Base-by-base conservation (phyloP, 1,140 invertebrate genomes). In the Drosophila orena region DNA sequence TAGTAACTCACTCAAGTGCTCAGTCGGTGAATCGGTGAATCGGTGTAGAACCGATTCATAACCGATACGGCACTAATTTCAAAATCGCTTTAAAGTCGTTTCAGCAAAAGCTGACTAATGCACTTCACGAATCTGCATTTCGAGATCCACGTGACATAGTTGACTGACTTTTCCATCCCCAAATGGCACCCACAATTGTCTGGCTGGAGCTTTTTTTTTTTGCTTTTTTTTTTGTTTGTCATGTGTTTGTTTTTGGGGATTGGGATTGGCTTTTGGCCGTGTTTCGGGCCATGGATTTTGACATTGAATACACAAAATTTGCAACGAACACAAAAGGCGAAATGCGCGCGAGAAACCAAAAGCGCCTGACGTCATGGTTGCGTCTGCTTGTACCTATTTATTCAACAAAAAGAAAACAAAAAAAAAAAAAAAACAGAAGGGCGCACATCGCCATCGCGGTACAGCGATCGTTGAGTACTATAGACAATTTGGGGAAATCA, bases 261-360 rank as follows among this genome's bases (percentile, higher is more conserved):
- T 30, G 42, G 68, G 43, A 69, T 35, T 40, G 54, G 58, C 53
- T 49, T 44, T 56, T 71, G 55, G 54, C 52, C 52, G 44, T 54
- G 34, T 61, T 50, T 50, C 62, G 42, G 47, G 47, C 73, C 46
- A 44, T 56, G 58, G 55, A 70, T 59, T 84, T 76, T 81, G 81
- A 74, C 81, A 85, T 78, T 86, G 78, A 85, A 86, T 81, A 70
- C 62, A 80, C 77, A 80, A 74, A 85, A 84, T 64, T 84, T 80
- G 77, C 74, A 79, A 38, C 43, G 64, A 68, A 69, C 64, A 20
- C 42, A 60, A 60, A 61, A 37, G 61, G 61, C 60, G 38, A 64
- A 75, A 77, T 81, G 73, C 60, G 78, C 44, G 59, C 58, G 55
- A 56, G 59, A 27, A 47, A 53, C 42, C 64, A 20, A 44, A 49